Evolutionary conservation across 2,113 vertebrate species (phyloP).

Genomic region (Rhinolophus ferrumequinum): DNA sequence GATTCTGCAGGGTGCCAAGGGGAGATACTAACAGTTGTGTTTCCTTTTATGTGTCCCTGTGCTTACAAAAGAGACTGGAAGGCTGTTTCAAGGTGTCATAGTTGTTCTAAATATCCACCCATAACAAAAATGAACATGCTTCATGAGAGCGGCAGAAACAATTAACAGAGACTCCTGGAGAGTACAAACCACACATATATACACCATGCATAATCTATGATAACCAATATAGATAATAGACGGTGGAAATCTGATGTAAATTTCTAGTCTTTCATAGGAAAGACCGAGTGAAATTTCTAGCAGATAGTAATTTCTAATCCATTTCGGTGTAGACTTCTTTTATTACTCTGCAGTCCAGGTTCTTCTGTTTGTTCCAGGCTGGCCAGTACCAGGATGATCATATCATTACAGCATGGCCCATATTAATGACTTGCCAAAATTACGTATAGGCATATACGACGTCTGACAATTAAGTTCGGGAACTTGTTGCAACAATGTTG

Average conservation of each 20-base stretch:
- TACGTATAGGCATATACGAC: too few relatives aligned
- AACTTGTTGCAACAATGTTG: too few relatives aligned
- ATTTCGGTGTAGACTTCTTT: neutral
- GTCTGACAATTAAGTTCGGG: too few relatives aligned
- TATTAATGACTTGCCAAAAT: neutral
- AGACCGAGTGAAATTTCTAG: neutral
- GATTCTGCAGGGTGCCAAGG: neutral
- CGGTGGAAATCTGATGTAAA: neutral
- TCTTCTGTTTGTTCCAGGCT: neutral
- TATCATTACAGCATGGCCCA: neutral
- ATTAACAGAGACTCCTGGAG: neutral
- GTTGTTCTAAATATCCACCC: neutral
- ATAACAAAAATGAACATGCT: neutral
- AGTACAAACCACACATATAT: neutral
- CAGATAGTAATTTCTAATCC: too few relatives aligned
- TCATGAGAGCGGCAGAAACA: neutral
- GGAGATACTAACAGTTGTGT: neutral
- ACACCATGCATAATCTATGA: neutral
- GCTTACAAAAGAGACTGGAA: neutral
- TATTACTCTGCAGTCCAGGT: neutral
- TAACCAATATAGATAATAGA: neutral
- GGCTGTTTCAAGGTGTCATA: neutral
- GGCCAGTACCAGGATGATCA: neutral
- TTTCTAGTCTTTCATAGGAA: neutral
- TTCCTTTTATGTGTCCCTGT: neutral